Conservation (phyloP, 2,113 vertebrate species). For the Helogale parvula region DNA sequence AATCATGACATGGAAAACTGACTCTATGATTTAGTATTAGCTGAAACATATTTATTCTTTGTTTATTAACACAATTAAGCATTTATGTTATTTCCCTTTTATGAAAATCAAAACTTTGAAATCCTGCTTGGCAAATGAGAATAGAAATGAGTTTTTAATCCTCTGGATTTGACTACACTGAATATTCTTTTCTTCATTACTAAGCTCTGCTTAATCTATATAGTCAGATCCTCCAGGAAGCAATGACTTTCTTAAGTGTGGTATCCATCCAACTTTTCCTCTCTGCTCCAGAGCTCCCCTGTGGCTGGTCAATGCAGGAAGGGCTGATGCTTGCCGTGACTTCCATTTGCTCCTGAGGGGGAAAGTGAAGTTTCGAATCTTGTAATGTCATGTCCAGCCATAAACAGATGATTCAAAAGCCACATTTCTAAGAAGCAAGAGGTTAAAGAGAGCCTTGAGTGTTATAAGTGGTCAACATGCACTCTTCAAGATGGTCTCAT, state of each 20-base stretch:
- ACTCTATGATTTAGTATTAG: neutral
- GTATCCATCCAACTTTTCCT: neutral
- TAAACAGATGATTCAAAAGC: neutral
- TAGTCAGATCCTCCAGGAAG: neutral
- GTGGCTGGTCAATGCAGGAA: neutral
- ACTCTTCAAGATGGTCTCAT: neutral
- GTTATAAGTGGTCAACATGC: neutral
- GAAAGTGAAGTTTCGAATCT: neutral
- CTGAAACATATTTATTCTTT: neutral
- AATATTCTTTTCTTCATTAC: neutral
- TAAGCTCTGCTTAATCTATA: neutral
- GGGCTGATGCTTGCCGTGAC: neutral
- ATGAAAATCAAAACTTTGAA: constrained; percentile 10
- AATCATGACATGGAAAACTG: neutral
- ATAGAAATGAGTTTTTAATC: neutral
- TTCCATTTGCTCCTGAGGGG: neutral
- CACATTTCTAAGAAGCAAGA: neutral
- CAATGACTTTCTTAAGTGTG: neutral
- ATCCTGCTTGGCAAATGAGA: neutral
- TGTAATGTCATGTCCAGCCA: neutral
- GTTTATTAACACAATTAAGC: neutral
- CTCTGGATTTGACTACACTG: neutral
- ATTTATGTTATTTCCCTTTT: constrained; percentile 20
- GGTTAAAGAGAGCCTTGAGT: neutral
- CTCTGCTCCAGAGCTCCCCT: neutral